Conservation (phyloP, 2,888 invertebrate genomes). For the Metacarcinus magister region DNA sequence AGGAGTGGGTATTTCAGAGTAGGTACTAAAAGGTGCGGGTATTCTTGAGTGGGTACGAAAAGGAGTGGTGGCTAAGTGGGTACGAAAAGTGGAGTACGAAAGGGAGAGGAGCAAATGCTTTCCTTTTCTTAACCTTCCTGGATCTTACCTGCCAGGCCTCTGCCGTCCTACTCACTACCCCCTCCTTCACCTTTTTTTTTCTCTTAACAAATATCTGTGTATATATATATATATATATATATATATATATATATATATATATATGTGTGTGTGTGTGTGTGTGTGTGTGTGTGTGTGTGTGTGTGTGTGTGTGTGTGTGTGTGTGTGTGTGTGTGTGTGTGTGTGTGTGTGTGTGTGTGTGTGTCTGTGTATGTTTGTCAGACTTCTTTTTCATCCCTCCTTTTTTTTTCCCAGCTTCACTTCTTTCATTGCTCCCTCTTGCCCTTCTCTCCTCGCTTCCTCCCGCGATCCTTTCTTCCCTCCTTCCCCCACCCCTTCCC, state of each 20-base stretch:
- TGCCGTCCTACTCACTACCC: background rate
- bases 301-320: too few species aligned
- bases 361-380: background rate
- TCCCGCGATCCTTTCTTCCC: background rate
- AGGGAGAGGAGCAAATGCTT: constrained; percentile 5
- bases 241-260: too few species aligned
- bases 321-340: too few species aligned
- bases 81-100: background rate
- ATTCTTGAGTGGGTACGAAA: constrained; percentile 21
- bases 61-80: background rate
- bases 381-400: background rate
- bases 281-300: too few species aligned
- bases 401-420: background rate
- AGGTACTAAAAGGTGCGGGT: background rate
- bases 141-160: background rate
- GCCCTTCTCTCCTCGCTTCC: background rate
- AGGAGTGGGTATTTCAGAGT: background rate
- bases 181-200: background rate
- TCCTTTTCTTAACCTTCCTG: constrained; percentile 44
- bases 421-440: constrained; percentile 29
- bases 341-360: too few species aligned
- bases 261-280: too few species aligned
- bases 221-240: too few species aligned
- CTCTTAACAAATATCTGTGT: too few species aligned
- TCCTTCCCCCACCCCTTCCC: background rate